Evolutionary conservation across 2,888 invertebrate genomes (phyloP), one percentile per base, ranked within the genome.

Genomic region (Morpho achilles): DNA sequence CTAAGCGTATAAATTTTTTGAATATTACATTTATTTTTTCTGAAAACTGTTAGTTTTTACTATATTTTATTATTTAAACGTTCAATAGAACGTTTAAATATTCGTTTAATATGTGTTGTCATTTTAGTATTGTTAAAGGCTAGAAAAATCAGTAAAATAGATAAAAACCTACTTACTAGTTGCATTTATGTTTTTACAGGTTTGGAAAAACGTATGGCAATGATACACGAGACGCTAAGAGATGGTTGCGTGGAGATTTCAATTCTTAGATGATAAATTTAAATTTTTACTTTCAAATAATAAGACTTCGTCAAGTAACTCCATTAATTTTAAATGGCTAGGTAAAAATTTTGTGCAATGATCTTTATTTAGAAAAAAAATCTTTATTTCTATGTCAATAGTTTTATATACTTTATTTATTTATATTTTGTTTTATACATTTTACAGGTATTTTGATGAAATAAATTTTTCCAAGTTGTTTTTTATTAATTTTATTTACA

Each of bases 191-290:
- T 32, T 32, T 32, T 32, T 32, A 32, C 32, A 94, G 94, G 73
- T 94, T 93, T 81, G 96, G 96, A 7, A 94, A 94, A 76, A 96
- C 96, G 0, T 96, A 92, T 76, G 96, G 95, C 23, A 94, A 93
- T 67, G 94, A 94, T 71, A 94, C 95, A 0, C 87, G 93, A 69
- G 93, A 95, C 73, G 95, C 95, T 0, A 95, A 95, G 75, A 84
- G 93, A 63, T 95, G 95, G 94, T 82, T 96, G 50, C 91, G 94
- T 49, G 93, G 93, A 41, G 93, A 94, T 74, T 94, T 92, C 73
- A 76, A 84, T 41, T 79, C 84, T 67, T 83, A 71, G 79, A n/a
- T 39, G 8, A n/a, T 7, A 8, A 0, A 50, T 9, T 42, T 7
- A 6, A 16, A 41, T 16, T 9, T 5, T 8, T 8, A 42, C 42